Percentiles rank a stretch among this genome's conserved stretches.
Evolutionary conservation across 23 tunicate genomes (phyloP).

Genomic region (Styela clava): DNA sequence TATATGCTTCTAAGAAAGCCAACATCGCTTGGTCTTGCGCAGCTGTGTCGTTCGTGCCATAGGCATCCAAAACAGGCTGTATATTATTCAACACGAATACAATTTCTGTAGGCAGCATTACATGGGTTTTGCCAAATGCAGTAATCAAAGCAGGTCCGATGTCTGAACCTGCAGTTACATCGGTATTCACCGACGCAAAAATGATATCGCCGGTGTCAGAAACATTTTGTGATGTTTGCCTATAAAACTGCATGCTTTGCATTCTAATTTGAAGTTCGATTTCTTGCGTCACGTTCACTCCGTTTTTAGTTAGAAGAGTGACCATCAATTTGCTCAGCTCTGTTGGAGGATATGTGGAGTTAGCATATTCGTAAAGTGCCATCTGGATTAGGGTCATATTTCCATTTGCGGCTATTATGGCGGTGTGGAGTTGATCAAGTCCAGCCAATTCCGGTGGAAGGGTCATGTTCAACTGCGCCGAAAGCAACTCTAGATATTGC

Average conservation of each 20-base stretch:
- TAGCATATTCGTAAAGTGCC: background rate
- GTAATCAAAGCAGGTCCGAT: background rate
- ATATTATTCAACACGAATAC: background rate
- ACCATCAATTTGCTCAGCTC: slow-evolving; percentile 12
- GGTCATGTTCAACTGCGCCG: background rate
- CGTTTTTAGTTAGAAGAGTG: background rate
- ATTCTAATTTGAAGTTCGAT: background rate
- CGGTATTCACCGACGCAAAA: background rate
- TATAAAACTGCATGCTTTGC: background rate
- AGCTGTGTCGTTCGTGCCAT: background rate
- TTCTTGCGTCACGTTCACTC: background rate
- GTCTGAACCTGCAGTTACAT: background rate
- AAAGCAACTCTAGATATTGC: background rate
- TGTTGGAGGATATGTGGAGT: background rate
- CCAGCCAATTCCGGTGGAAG: slow-evolving; percentile 4
- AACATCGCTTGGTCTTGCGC: background rate
- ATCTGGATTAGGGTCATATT: background rate
- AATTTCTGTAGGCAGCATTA: background rate
- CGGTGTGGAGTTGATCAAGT: background rate
- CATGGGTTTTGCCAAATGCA: background rate
- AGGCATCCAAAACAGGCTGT: background rate
- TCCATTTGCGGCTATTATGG: background rate
- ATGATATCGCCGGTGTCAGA: background rate
- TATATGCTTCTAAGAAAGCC: background rate
- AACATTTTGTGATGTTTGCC: background rate